A percentile compares a stretch with the other conserved stretches of the same genome.
These are phyloP conservation scores for Sarcophaga peregrina DNA, from an alignment of 1,140 invertebrate genomes.

Conservation along the genomic window DNA sequence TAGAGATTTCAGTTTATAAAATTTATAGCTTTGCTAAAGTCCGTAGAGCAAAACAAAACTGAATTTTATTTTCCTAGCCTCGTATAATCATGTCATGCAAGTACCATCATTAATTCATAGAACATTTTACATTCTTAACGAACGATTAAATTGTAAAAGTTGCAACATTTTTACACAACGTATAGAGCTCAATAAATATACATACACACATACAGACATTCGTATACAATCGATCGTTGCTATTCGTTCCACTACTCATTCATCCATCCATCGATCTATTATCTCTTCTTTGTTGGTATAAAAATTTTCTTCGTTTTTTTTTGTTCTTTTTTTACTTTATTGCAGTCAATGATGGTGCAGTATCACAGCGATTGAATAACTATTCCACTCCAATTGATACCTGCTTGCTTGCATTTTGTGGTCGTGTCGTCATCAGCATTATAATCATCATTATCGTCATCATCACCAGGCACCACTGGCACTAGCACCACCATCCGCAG, in stretches of 20 bases:
- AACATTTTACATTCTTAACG: slow-evolving; percentile 9
- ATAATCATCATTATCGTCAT: slow-evolving; percentile 20
- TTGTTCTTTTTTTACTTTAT: background rate
- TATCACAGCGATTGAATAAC: background rate
- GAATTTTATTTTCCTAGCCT: background rate
- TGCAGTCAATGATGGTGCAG: background rate
- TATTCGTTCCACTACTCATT: no score
- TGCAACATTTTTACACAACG: background rate
- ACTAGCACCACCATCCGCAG: background rate
- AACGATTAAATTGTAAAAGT: slow-evolving; percentile 10
- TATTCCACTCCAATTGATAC: slow-evolving; percentile 8
- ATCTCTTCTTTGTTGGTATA: no score
- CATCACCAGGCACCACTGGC: background rate
- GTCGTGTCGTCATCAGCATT: slow-evolving; percentile 15
- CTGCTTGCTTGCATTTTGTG: slow-evolving; percentile 21
- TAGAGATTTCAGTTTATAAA: no score
- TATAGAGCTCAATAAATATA: no score
- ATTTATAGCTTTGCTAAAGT: no score
- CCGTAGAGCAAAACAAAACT: no score
- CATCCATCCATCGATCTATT: no score
- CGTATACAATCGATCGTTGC: no score
- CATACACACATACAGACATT: no score
- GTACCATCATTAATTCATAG: slow-evolving; percentile 10
- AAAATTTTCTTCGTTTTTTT: background rate
- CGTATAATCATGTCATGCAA: background rate